Base-by-base conservation (phyloP, 2,113 vertebrate species). In the Pangasianodon gigas region DNA sequence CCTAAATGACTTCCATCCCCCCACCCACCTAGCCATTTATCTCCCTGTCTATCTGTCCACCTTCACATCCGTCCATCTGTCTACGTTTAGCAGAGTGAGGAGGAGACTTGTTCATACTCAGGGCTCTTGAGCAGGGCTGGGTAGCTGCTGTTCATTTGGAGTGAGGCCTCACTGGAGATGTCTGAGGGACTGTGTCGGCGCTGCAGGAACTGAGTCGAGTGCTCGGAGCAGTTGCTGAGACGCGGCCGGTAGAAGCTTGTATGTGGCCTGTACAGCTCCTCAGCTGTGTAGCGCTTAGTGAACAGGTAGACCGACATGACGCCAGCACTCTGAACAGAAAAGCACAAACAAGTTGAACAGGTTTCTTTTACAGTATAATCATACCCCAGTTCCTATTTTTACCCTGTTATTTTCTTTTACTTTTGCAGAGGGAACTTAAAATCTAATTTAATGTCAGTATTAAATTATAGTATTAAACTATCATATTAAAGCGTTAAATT, bases 261-360 rank as follows among this genome's bases (percentile, higher is more conserved):
- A 84, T 97, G 97, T 0, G 97, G 97, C 26, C 96, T 93, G 94
- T 97, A 98, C 87, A 97, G 96, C 87, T 98, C 97, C 93, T 97
- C 97, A 0, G 97, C 97, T 0, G 97, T 97, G 95, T 98, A 98
- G 21, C 97, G 94, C 94, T 98, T 98, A 97, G 98, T 98, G 95
- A 98, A 98, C 90, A 98, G 95, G 94, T 98, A 98, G 60, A 98
- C 97, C 0, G 97, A 98, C 97, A 98, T 98, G 91, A 98, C 97
- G 3, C 97, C 97, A 0, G 97, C 97, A 0, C 97, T 96, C 97
- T 98, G 94, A 84, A 90, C 16, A 65, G 41, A 83, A 77, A 11
- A 80, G 26, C 18, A 84, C 19, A 88, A 24, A 52, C 26, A 79
- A 10, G 65, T 52, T 54, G 14, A 32, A 18, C 83, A 69, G 54